phyloP scores from a whole-genome alignment of 2,797 vertebrate genomes.

The Masticophis lateralis region DNA sequence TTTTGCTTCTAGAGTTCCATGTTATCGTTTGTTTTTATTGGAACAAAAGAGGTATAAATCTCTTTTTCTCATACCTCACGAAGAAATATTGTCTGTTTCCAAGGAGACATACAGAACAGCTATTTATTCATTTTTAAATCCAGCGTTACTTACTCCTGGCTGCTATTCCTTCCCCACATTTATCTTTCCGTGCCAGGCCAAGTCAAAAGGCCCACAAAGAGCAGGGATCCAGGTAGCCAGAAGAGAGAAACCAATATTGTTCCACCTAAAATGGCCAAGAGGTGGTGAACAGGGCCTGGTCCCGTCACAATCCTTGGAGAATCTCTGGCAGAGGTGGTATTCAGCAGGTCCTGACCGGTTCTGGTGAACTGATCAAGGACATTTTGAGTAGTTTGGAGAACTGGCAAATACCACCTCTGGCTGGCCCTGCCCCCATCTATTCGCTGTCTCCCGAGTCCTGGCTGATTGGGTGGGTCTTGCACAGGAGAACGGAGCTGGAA shows the following conservation, averaged over 20 bases:
- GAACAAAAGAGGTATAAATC: not conserved
- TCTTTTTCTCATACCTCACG: not conserved
- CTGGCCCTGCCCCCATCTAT: too few species aligned
- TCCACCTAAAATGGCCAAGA: not conserved
- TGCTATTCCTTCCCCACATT: not conserved
- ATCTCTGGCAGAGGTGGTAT: too few species aligned
- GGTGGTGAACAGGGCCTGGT: not conserved
- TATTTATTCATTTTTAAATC: conserved; percentile 17
- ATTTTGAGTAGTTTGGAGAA: too few species aligned
- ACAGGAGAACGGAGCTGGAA: too few species aligned
- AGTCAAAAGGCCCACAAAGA: not conserved
- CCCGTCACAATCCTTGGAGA: too few species aligned
- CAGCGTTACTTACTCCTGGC: not conserved
- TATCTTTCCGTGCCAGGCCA: not conserved
- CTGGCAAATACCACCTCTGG: too few species aligned
- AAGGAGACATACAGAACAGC: conserved; percentile 38
- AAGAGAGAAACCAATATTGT: not conserved
- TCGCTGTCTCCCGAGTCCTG: too few species aligned
- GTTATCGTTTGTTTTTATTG: not conserved
- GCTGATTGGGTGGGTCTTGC: too few species aligned
- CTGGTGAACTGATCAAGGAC: too few species aligned
- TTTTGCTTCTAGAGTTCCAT: not conserved
- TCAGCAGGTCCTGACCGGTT: too few species aligned
- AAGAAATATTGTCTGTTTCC: conserved; percentile 44
- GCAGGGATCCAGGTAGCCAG: not conserved